Conservation (phyloP, 2,797 vertebrate species). For the Agapornis canus region DNA sequence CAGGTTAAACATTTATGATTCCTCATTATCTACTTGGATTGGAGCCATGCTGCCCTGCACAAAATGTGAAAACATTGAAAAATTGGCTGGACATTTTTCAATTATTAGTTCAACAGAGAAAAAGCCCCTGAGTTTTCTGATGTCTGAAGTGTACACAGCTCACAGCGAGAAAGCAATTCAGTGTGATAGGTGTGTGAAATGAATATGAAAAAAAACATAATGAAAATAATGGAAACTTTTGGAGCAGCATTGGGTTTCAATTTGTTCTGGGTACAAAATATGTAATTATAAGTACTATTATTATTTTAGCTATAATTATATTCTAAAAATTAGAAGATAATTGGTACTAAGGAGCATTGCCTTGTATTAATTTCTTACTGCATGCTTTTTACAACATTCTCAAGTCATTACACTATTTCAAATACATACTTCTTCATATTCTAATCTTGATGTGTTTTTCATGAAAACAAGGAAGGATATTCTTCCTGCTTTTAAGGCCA, state of each 20-base stretch:
- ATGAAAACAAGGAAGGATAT: not conserved
- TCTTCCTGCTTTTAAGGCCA: not conserved
- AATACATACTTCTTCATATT: not conserved
- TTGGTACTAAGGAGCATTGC: not conserved
- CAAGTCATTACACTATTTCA: not conserved
- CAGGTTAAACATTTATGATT: not conserved
- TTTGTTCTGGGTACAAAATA: conserved; percentile 5
- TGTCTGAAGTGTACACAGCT: not conserved
- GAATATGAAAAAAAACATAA: conserved; percentile 18
- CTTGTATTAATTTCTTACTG: not conserved
- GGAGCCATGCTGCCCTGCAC: not conserved
- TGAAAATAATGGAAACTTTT: not conserved
- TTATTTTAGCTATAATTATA: not conserved
- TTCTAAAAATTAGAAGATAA: not conserved
- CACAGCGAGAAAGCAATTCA: not conserved
- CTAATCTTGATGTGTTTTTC: not conserved
- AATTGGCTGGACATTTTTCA: not conserved
- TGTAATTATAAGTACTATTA: not conserved
- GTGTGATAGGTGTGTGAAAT: not conserved
- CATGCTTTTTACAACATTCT: not conserved
- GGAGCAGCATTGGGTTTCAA: not conserved
- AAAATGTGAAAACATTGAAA: not conserved
- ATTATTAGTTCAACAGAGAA: not conserved
- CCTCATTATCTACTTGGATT: not conserved
- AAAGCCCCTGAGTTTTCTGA: not conserved